These are phyloP conservation scores for Gephyroberyx darwinii DNA, from an alignment of 2,797 vertebrate genomes.

Conservation along the genomic window DNA sequence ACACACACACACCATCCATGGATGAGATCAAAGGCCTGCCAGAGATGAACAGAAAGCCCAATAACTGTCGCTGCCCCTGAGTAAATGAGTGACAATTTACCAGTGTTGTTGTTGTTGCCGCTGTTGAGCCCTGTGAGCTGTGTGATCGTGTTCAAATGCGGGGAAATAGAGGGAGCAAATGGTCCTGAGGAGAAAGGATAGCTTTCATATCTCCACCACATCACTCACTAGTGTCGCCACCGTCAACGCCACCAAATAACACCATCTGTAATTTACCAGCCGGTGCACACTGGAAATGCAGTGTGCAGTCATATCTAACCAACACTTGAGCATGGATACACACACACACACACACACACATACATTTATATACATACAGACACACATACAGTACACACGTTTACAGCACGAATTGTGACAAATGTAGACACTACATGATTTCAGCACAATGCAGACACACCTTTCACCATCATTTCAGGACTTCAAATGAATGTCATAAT, in stretches of 20 bases:
- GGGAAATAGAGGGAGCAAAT: constrained; percentile 65
- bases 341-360: constrained; percentile 7
- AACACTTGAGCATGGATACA: background rate
- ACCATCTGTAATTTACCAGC: constrained; percentile 49
- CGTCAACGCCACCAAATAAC: constrained; percentile 32
- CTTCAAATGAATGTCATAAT: background rate
- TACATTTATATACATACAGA: background rate
- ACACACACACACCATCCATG: constrained; percentile 21
- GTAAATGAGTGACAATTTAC: constrained; percentile 70
- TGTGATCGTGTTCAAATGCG: constrained; percentile 64
- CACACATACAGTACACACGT: background rate
- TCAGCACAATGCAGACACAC: background rate
- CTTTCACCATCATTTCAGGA: background rate
- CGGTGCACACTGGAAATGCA: constrained; percentile 36
- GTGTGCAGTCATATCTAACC: constrained; percentile 30
- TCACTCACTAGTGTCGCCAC: constrained; percentile 39
- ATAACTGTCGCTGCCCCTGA: constrained; percentile 62
- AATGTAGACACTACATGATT: background rate
- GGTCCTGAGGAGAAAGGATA: constrained; percentile 53
- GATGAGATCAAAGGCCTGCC: constrained; percentile 59
- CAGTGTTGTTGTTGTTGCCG: constrained; percentile 50
- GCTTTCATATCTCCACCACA: constrained; percentile 47
- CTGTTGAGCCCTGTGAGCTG: constrained; percentile 49
- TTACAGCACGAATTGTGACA: background rate
- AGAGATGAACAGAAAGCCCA: constrained; percentile 57